Base-by-base conservation (phyloP, 2,797 vertebrate genomes). In the Thunnus albacares region DNA sequence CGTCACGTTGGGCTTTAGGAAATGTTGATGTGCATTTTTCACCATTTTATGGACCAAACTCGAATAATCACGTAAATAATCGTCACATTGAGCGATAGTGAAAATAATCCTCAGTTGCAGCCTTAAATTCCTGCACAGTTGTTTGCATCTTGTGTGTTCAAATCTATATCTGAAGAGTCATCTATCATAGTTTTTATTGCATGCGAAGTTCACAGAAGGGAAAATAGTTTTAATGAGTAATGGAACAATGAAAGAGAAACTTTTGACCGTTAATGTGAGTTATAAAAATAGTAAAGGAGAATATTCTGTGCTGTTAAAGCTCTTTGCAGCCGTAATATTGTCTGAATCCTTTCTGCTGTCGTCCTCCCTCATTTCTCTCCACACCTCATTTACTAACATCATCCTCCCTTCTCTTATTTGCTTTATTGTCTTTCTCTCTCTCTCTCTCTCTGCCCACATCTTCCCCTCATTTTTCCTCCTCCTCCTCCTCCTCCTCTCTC, bases 351-450 rank as follows among this genome's bases (percentile, higher is more conserved):
- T 18, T 52, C 59, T 64, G 30, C 71, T 45, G 13, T 43, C 26
- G 47, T 61, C 47, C 68, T 61, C 64, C 62, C 30, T 60, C 77
- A 35, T 60, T 74, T 74, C 57, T 67, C 68, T 63, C 45, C 14
- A 45, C 63, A 51, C 69, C 35, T 77, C 80, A 73, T 82, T 73
- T 18, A 58, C 73, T 49, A 20, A 17, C 63, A 68, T 52, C 56
- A 8, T 17, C 28, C 56, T 8, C 22, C 2, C 55, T 20, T 1
- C 67, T 66, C 20, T 17, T 18, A 38, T 33, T 26, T 60, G 24
- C 38, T 38, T 38, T 38, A 38, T 38, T 38, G 2, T 45, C 49
- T 41, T 7, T 14, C 24, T 35, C 15, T 71, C 22, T 28, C 3
- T 17, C 26, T 26, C n/a, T 30, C 14, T 7, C 17, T 58, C 10